A percentile compares a stretch with the other conserved stretches of the same genome.
These are phyloP conservation scores for Haplochromis burtoni DNA, from an alignment of 2,113 vertebrate genomes.

Conservation along the genomic window DNA sequence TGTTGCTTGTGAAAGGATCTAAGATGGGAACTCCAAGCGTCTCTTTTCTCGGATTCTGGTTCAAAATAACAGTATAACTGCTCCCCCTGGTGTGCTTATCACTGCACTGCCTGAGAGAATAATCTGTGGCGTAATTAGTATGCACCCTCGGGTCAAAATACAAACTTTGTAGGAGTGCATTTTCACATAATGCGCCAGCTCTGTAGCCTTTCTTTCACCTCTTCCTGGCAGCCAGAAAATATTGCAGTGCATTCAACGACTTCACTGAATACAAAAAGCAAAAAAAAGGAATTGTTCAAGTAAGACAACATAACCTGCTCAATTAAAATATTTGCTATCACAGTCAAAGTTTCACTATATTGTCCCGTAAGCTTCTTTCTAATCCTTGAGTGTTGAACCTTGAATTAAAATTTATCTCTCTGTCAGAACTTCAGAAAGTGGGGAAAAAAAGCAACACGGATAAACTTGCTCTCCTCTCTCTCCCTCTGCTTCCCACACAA, in stretches of 20 bases:
- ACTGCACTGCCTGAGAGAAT: slow-evolving; percentile 51
- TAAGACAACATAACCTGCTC: not conserved
- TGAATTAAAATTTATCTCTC: slow-evolving; percentile 7
- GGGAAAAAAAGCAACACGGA: not conserved
- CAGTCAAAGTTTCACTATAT: not conserved
- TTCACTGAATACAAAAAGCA: not conserved
- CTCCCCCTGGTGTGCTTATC: slow-evolving; percentile 74
- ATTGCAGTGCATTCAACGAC: not conserved
- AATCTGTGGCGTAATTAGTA: slow-evolving; percentile 42
- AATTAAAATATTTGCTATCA: slow-evolving; percentile 5
- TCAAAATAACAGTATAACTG: slow-evolving; percentile 73
- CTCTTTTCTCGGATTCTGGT: not conserved
- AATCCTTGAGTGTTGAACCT: not conserved
- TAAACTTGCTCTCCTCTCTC: not conserved
- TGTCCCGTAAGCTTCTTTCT: not conserved
- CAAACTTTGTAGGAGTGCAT: slow-evolving; percentile 39
- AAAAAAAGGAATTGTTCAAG: not conserved
- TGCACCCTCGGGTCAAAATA: slow-evolving; percentile 57
- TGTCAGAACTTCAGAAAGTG: slow-evolving; percentile 18
- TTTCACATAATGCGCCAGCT: slow-evolving; percentile 2
- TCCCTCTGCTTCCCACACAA: not conserved
- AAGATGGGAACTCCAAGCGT: slow-evolving; percentile 44
- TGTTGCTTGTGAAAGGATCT: slow-evolving; percentile 45
- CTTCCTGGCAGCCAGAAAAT: not conserved
- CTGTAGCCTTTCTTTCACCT: slow-evolving; percentile 12